A percentile compares a stretch with the other conserved stretches of the same genome.
Evolutionary conservation across 2,797 vertebrate species (phyloP).

Genomic region (Pantherophis vulpinus): DNA sequence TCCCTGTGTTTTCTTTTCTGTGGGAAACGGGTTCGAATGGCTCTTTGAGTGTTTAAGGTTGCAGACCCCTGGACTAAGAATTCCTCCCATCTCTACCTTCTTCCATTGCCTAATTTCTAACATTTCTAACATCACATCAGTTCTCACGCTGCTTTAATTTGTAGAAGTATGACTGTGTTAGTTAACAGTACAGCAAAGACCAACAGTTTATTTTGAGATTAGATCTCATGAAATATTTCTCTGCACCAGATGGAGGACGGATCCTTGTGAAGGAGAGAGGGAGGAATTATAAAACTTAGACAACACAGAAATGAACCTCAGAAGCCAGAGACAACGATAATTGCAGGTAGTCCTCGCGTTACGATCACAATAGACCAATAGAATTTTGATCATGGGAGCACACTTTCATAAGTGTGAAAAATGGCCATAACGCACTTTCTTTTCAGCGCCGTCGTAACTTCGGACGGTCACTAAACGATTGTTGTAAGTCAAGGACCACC

Average conservation of each 20-base stretch:
- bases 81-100: no score
- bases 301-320: background rate
- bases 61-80: accelerated
- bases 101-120: no score
- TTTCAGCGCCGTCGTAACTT: no score
- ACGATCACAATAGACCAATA: no score
- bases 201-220: background rate
- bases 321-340: background rate
- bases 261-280: background rate
- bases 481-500: no score
- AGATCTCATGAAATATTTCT: background rate
- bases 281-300: background rate
- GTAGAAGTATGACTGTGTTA: background rate
- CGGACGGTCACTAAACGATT: no score
- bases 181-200: background rate
- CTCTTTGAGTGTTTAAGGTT: no score
- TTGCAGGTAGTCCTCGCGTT: background rate
- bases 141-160: background rate
- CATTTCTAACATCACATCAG: background rate
- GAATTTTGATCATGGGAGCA: no score
- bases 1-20: no score
- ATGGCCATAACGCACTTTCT: no score
- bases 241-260: background rate
- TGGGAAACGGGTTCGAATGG: no score
- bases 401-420: no score